Base-by-base conservation (phyloP, 2,797 vertebrate genomes). In the Sciaenops ocellatus region DNA sequence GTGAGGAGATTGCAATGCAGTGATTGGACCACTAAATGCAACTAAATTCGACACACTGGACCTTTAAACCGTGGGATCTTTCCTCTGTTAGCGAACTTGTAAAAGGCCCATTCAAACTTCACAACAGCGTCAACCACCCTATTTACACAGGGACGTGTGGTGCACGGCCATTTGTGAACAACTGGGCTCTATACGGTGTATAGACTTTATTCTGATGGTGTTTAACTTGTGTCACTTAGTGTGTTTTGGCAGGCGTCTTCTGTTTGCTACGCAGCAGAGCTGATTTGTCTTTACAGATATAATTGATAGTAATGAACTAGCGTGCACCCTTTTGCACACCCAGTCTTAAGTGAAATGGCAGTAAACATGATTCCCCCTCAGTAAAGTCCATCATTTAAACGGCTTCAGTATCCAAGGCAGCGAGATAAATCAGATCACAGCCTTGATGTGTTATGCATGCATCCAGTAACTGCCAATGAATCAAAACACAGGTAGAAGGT, bases 401-500 rank as follows among this genome's bases (percentile, higher is more conserved):
- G 79, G 85, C 81, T 84, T 69, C 83, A 82, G 79, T 88, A 85
- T 82, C 87, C 88, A 78, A 86, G 86, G 80, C 80, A 89, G 85
- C n/a, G 11, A 80, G 85, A 93, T 94, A 90, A 93, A 93, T 94
- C 88, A 89, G 85, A 92, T 92, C 90, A 87, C 78, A 89, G 80
- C 89, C 90, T 93, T 88, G 84, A 91, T 92, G 85, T 87, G 90
- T 89, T 93, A 88, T 90, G 91, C 93, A 91, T 94, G 90, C 89
- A 85, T 88, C 83, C 82, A 85, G 92, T 87, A 88, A 92, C 89
- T 92, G 87, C 89, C 88, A 90, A 89, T 93, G 93, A 93, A 94
- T 94, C 94, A 94, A 93, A 93, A 93, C 85, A 89, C 87, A 86
- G 90, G 89, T 93, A 92, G 93, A 95, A 95, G 95, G 94, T 94